These are phyloP conservation scores for Notodonta dromedarius DNA, from an alignment of 2,888 invertebrate species.

Conservation along the genomic window DNA sequence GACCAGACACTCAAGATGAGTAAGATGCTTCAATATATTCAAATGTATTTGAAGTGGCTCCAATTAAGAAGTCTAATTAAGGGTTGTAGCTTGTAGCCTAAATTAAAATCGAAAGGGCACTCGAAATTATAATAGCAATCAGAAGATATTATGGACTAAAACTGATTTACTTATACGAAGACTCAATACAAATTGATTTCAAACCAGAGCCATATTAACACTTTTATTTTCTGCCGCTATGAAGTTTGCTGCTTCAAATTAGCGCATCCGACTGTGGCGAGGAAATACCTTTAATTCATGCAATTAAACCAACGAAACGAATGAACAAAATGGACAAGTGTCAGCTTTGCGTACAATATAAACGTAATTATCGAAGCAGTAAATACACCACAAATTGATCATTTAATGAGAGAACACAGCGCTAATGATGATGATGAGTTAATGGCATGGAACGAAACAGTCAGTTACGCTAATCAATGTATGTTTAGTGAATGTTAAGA, in stretches of 20 bases:
- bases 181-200: neutral
- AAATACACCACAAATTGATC: conserved; percentile 5
- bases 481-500: conserved; percentile 21
- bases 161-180: no score
- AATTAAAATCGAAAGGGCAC: neutral
- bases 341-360: neutral
- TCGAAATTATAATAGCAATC: neutral
- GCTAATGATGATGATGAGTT: conserved; percentile 13
- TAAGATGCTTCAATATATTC: conserved; percentile 15
- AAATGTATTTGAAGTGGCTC: conserved; percentile 21
- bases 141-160: no score
- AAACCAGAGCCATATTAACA: neutral
- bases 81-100: no score
- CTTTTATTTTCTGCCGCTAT: neutral
- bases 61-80: conserved; percentile 13
- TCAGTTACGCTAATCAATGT: conserved; percentile 15
- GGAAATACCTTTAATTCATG: neutral
- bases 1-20: conserved; percentile 36
- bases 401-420: conserved; percentile 13
- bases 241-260: neutral
- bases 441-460: conserved; percentile 23
- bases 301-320: neutral
- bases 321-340: neutral
- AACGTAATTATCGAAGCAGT: neutral
- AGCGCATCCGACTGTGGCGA: neutral